Conservation (phyloP, 2,797 vertebrate genomes). For the Cheirogaleus major region DNA sequence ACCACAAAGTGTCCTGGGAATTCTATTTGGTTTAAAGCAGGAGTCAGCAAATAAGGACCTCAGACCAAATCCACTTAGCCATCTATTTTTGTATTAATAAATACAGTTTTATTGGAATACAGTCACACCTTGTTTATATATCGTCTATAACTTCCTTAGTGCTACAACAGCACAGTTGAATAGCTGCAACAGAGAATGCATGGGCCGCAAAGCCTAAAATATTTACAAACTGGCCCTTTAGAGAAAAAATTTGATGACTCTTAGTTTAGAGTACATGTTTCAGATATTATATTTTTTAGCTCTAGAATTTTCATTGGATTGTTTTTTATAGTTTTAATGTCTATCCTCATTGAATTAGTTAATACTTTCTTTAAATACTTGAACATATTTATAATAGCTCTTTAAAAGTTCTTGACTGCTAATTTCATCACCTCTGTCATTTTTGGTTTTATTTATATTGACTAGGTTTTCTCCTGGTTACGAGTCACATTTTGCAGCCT, state of each 20-base stretch:
- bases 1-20: neutral
- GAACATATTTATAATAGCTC: neutral
- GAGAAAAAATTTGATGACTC: neutral
- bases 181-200: neutral
- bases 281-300: neutral
- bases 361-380: neutral
- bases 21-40: neutral
- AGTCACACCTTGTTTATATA: neutral
- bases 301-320: neutral
- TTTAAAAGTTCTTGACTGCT: neutral
- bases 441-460: neutral
- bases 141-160: neutral
- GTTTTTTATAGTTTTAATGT: neutral
- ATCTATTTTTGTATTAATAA: neutral
- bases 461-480: neutral
- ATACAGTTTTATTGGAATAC: neutral
- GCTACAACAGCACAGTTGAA: neutral
- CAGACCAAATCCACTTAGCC: neutral
- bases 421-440: neutral
- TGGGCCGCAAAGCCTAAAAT: neutral
- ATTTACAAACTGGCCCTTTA: neutral
- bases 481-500: neutral
- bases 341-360: neutral
- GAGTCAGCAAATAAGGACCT: neutral
- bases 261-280: neutral